Base-by-base conservation (phyloP, 1,140 invertebrate species). In the Sycophila sp. region DNA sequence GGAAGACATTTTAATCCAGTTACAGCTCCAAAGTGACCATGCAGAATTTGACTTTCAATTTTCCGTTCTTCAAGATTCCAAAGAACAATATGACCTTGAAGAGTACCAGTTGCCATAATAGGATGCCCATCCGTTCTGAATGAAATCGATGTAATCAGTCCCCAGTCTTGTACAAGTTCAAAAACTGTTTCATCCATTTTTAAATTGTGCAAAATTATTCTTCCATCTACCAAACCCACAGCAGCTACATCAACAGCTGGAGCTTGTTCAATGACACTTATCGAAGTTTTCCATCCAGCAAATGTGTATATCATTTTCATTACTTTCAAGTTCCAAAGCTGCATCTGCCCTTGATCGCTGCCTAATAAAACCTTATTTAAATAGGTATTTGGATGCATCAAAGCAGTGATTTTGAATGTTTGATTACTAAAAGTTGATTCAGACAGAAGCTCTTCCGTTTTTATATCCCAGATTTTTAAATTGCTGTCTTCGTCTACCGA, bases 321-420 rank as follows among this genome's bases (percentile, higher is more conserved):
- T 74, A 90, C 91, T 63, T 92, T 92, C 4, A 99, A 86, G 86
- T 99, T 99, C 94, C 96, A 97, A 51, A 99, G 83, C 76, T 98
- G 95, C 68, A 99, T 73, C 38, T 87, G 81, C 0, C 97, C 98
- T 83, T 98, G 94, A 60, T 92, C 87, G 76, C 95, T 97, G 13
- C 94, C 97, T 53, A 99, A 83, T n/a, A 99, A 81, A 53, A 99
- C 90, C 87, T 99, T 99, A 81, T 99, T 98, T 2, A 97, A 82
- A 80, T 99, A 99, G 0, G 97, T 97, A 49, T 88, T 91, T 2
- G 97, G 97, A 88, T 99, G 97, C 53, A 93, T 86, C 1, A 98
- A 72, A 0, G 92, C 87, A 0, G 93, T 92, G 11, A 98, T 91
- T 77, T 91, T 87, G 81, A 98, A 98, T 15, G 83, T 82, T 0